Evolutionary conservation across 2,113 vertebrate species (phyloP).

Genomic region (Aviceda subcristata): DNA sequence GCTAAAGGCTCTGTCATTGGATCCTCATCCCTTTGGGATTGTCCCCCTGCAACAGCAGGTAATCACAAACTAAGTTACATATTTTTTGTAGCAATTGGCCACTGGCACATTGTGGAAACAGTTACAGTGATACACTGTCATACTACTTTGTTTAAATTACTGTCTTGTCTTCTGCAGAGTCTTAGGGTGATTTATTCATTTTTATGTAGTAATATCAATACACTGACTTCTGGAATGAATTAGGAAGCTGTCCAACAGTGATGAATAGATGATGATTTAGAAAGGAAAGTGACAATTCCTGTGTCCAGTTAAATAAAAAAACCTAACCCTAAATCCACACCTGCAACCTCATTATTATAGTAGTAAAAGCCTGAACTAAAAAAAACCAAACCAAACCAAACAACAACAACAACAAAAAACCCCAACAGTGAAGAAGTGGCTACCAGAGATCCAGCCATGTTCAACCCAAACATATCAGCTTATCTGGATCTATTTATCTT

Average conservation of each 20-base stretch:
- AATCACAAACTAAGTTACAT: neutral
- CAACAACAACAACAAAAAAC: no score
- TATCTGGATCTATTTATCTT: neutral
- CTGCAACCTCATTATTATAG: neutral
- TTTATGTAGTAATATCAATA: neutral
- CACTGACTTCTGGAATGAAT: neutral
- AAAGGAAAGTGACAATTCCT: neutral
- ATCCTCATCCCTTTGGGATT: neutral
- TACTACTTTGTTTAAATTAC: neutral
- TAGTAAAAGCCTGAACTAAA: neutral
- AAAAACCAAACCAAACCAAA: no score
- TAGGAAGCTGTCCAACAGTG: neutral
- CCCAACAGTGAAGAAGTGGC: neutral
- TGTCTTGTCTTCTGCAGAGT: neutral
- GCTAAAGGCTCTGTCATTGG: neutral
- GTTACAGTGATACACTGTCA: neutral
- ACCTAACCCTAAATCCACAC: fast-evolving
- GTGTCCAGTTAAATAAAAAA: neutral
- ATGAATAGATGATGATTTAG: neutral
- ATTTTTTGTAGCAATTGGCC: neutral
- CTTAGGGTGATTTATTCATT: neutral
- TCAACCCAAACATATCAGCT: neutral
- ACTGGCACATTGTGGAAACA: neutral
- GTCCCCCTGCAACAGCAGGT: neutral
- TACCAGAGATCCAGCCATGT: neutral